Evolutionary conservation across 2,113 vertebrate genomes (phyloP), one percentile per base, ranked within the genome.

Genomic region (Phasianus colchicus): DNA sequence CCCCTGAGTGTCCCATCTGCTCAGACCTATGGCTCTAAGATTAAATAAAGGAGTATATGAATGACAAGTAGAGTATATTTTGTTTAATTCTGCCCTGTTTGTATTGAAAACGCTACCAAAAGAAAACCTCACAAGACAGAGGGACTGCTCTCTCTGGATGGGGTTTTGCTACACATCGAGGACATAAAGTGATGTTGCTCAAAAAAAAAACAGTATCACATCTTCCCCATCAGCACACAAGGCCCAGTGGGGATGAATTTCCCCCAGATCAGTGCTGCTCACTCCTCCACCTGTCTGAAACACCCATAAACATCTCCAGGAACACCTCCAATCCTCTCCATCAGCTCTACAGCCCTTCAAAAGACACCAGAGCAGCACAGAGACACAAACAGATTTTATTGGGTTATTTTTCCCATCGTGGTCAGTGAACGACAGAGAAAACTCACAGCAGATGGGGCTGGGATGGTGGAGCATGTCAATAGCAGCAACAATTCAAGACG

Each of bases 311-410:
- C 67, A 30, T n/a, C 24, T 8, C 45, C 61, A 21, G 4, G 14
- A 5, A 15, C 4, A 3, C 50, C 43, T 9, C 18, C 7, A 0
- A 5, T 11, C 43, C 66, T 34, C 14, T n/a, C 30, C n/a, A 3
- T 14, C 61, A 66, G 34, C 34, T 34, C 9, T 25, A 69, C 77
- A 58, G 72, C 74, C 65, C 83, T 48, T 55, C 60, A 29, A n/a
- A 54, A 58, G 76, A 73, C 78, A 48, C 52, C 0, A 15, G 42
- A 77, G 78, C 18, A 2, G 47, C 74, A 11, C 58, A 45, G 34
- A 1, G 3, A 58, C 61, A 89, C 77, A 67, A 38, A 90, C 14
- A 70, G 79, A 6, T 57, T 79, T 83, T 86, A 73, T 61, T 54
- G 10, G 15, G 2, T 54, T 16, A 4, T 71, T 89, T 81, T 81